Evolutionary conservation across 2,113 vertebrate species (phyloP), one percentile per base, ranked within the genome.

Genomic region (Nanger granti): DNA sequence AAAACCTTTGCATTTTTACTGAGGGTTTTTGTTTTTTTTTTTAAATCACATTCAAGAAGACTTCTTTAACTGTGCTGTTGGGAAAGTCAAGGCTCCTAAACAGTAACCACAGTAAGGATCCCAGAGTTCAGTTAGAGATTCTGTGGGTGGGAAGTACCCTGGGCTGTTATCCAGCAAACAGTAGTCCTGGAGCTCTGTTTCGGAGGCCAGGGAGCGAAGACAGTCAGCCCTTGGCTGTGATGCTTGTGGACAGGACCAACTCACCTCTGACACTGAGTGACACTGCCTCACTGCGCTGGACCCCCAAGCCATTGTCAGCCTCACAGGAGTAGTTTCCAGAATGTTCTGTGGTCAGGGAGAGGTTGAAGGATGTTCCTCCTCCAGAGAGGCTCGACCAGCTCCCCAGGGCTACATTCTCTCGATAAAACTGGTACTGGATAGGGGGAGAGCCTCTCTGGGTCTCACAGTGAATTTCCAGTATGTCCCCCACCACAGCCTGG

Each of bases 251-350:
- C 24, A 20, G 29, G 55, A 20, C 3, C 10, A 22, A 90, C 94
- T 94, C 44, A 98, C 97, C 94, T 93, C 26, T 90, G 69, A 96
- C 55, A 4, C 1, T 29, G 54, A 98, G 37, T 8, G 44, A 11
- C 34, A 94, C 29, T 3, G 18, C 10, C 20, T 97, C 37, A 57
- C 97, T 97, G 34, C 1, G n/a, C 52, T 94, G 97, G 22, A 18
- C 17, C 14, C 41, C 66, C 5, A 89, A 5, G 29, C 29, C 59
- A 57, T 97, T 97, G 59, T 34, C 10, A 1, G 96, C 94, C 7
- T 69, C 52, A 64, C 97, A 97, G 5, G 5, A 55, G 60, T 97
- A 97, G 54, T 90, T 95, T 85, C 97, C 97, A 73, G 95, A 96
- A 57, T 93, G 80, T 62, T 95, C 69, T 6, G 1, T 0, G 0